Percentiles rank a stretch among this genome's conserved stretches.
Conservation (phyloP, 64 coral and sea anemone genomes). For the Exaiptasia diaphana region DNA sequence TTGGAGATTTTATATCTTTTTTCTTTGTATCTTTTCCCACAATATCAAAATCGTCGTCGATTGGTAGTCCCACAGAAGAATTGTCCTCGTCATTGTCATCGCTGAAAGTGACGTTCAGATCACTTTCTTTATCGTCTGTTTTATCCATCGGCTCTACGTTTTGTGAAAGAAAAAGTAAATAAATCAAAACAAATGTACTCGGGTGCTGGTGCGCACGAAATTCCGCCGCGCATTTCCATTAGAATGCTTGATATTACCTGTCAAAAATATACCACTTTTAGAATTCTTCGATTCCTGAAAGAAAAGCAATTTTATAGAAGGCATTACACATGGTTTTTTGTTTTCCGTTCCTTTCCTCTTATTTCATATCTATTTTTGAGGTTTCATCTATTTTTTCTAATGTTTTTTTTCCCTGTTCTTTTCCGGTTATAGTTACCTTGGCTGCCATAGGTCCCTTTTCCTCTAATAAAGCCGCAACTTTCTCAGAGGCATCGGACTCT, state of each 20-base stretch:
- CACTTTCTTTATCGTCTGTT: not conserved
- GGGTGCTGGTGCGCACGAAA: too few relatives aligned
- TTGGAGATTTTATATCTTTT: too few relatives aligned
- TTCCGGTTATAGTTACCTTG: too few relatives aligned
- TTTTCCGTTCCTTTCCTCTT: too few relatives aligned
- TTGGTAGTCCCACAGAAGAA: not conserved
- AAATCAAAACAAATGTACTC: not conserved
- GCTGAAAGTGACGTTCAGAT: slow-evolving; percentile 8
- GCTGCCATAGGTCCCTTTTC: not conserved
- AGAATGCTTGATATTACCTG: too few relatives aligned
- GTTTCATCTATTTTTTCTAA: too few relatives aligned
- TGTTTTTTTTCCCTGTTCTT: too few relatives aligned
- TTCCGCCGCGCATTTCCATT: too few relatives aligned
- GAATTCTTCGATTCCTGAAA: not conserved
- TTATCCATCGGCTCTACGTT: not conserved
- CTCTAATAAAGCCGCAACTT: not conserved
- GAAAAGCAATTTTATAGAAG: too few relatives aligned
- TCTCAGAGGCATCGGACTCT: not conserved
- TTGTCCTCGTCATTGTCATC: not conserved
- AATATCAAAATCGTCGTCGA: slow-evolving; percentile 13
- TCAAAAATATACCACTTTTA: not conserved
- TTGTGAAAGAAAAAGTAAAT: not conserved
- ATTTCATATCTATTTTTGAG: too few relatives aligned
- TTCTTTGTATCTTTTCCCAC: not conserved
- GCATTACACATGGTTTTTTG: too few relatives aligned